Evolutionary conservation across 2,888 invertebrate genomes (phyloP), one percentile per base, ranked within the genome.

Genomic region (Beris chalybata): DNA sequence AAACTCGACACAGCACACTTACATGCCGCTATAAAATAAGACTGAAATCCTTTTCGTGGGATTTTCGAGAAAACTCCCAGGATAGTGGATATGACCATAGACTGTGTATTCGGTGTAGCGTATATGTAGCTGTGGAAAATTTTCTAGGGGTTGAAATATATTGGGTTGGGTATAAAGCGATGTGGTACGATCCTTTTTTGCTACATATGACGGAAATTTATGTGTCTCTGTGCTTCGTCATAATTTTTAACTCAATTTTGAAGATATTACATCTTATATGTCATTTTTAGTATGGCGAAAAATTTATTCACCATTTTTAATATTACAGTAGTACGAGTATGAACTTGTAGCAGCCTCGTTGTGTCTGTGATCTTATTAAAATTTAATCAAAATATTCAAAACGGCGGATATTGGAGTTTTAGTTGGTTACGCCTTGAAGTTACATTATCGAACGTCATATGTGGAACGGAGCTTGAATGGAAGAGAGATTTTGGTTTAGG

Each of bases 171-270:
- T 48, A 63, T 63, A 38, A 47, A 7, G 9, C 38, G 38, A 38
- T 38, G 38, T 38, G 38, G 7, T 38, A 5, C 5, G 9, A 38
- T 38, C 38, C 38, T 38, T 38, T 50, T 48, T 32, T 52, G 38
- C 38, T 38, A 38, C 38, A 38, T 38, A 38, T 38, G 38, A 38
- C 1, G 38, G 53, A 53, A 64, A 64, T 64, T 64, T 64, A 64
- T 64, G 30, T 64, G 64, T 64, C 64, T 64, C 54, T 38, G 13
- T 3, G 54, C 22, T 13, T 13, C 7, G 5, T 52, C 52, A 64
- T 64, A 64, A 53, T 64, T 64, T 64, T 64, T 64, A 54, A 64
- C 54, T 54, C 53, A 64, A 64, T 64, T 63, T 63, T 52, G 44
- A 43, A 30, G 64, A 64, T 64, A 30, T 54, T 64, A 15, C 43